Base-by-base conservation (phyloP, 2,888 invertebrate species). In the Rotaria macrura region DNA sequence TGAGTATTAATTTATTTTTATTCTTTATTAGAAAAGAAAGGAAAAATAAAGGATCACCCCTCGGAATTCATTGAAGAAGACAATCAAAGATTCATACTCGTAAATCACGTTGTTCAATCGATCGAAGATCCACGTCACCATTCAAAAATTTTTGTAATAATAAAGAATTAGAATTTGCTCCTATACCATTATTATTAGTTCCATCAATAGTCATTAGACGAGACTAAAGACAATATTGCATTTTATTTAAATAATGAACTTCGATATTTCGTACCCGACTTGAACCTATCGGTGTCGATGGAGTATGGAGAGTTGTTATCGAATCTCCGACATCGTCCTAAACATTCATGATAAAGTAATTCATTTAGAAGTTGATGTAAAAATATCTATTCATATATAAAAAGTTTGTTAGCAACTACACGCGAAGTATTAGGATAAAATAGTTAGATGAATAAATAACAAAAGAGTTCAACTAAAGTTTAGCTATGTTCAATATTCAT, bases 81-180 rank as follows among this genome's bases (percentile, higher is more conserved):
- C 7, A 52, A 23, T 4, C 29, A 12, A 57, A 29, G 4, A 29
- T 29, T 38, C 23, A 38, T 38, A 72, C 72, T 34, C 72, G 38
- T 40, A 72, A 72, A 72, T 72, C 72, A 23, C 72, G 34, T 72
- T 72, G 72, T 40, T 72, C 72, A 72, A 72, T 72, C 38, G 72
- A 38, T 1, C 72, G 34, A 38, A 72, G 72, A 72, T 72, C 72
- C 3, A 25, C 7, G 9, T 72, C 72, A 23, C 72, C 72, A 72
- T 72, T 72, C 20, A 72, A 38, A 72, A 72, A 72, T 72, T 72
- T 72, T 38, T 72, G 72, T 38, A 72, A 38, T 72, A 72, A 72
- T 40, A 40, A 72, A 7, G 72, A 23, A 40, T 72, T 72, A n/a
- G 72, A 23, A 40, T 1, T 38, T 23, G 20, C 2, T 72, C 72